These are phyloP conservation scores for Epizoanthus fatuus DNA, from an alignment of 92 coral and sea anemone species.

Conservation along the genomic window DNA sequence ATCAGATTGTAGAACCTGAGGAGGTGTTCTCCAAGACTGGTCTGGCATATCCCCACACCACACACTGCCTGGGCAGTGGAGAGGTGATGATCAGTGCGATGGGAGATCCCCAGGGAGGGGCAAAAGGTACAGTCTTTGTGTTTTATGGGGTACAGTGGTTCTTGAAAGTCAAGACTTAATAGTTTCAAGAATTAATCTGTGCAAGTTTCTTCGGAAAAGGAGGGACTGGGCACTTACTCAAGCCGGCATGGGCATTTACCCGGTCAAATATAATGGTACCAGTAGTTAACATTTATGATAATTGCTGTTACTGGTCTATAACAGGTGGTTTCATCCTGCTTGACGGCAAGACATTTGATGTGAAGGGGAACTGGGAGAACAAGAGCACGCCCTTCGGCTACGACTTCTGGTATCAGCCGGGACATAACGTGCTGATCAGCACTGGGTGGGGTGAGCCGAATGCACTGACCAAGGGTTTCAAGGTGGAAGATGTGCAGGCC, in stretches of 20 bases:
- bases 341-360: constrained; percentile 94
- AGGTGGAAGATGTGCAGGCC: constrained; percentile 82
- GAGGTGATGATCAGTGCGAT: constrained; percentile 95
- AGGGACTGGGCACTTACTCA: not conserved
- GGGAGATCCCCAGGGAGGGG: constrained; percentile 88
- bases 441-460: constrained; percentile 97
- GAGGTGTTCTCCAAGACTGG: constrained; percentile 94
- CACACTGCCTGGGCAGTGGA: constrained; percentile 95
- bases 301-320: not conserved
- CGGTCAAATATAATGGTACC: too few species aligned
- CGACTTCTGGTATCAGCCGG: constrained; percentile 99
- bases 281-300: not conserved
- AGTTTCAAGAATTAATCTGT: too few species aligned
- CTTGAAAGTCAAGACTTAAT: too few species aligned
- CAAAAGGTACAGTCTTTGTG: constrained; percentile 72
- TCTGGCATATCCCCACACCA: constrained; percentile 81
- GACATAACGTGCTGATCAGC: constrained; percentile 96
- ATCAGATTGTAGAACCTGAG: constrained; percentile 91
- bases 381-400: constrained; percentile 85
- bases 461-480: constrained; percentile 80
- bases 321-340: constrained; percentile 93
- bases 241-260: too few species aligned
- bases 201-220: not conserved
- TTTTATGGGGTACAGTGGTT: too few species aligned
- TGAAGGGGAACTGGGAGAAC: constrained; percentile 95